Percentiles rank a stretch among this genome's conserved stretches.
phyloP scores from a whole-genome alignment of 2,113 vertebrate species.

The Uropsilus gracilis region DNA sequence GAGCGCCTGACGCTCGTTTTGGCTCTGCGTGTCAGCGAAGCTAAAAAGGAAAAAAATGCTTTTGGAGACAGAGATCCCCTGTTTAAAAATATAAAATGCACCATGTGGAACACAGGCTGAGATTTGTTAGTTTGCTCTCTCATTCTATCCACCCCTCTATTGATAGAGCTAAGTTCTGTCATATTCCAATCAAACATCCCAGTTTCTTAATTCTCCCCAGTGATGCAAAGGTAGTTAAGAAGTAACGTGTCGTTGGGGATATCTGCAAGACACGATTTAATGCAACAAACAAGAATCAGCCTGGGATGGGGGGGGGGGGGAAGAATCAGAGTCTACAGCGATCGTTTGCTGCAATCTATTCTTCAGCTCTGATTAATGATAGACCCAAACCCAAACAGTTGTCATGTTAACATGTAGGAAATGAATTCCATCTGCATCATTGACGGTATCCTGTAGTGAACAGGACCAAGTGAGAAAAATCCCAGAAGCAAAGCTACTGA shows the following conservation, averaged over 20 bases:
- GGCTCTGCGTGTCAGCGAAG: background rate
- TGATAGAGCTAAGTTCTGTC: background rate
- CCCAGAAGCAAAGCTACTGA: constrained; percentile 7
- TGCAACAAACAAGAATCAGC: background rate
- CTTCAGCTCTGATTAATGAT: background rate
- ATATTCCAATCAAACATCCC: background rate
- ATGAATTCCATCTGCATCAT: background rate
- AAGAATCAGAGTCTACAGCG: background rate
- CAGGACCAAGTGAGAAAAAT: background rate
- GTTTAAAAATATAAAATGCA: background rate
- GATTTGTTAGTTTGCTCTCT: background rate
- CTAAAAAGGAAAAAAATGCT: background rate
- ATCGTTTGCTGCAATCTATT: background rate
- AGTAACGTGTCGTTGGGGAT: background rate
- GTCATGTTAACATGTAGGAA: background rate
- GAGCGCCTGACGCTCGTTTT: accelerated
- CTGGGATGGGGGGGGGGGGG: no score
- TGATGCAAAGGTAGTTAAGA: background rate
- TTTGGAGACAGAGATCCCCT: background rate
- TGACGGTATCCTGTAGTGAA: background rate
- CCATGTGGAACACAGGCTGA: background rate
- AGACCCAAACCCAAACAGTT: background rate
- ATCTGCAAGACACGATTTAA: background rate
- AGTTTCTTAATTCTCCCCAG: background rate
- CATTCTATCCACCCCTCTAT: background rate